Evolutionary conservation across 2,797 vertebrate species (phyloP).

Genomic region (Betta splendens): DNA sequence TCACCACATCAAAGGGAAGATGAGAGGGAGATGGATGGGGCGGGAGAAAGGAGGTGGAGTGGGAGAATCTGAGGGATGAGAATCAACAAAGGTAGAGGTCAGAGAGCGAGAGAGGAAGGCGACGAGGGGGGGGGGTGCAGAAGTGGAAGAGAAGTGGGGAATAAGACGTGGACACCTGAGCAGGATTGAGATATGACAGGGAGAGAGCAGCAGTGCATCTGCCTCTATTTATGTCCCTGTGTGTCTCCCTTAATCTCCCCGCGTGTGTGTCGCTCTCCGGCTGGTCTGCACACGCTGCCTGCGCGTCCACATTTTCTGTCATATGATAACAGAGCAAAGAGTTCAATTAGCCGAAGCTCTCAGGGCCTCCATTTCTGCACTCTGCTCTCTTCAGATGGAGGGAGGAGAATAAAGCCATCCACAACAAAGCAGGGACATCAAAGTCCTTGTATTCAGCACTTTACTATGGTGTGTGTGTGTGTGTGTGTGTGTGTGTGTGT

Average conservation of each 20-base stretch:
- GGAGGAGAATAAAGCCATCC: slow-evolving; percentile 54
- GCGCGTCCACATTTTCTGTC: slow-evolving; percentile 8
- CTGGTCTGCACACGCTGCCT: slow-evolving; percentile 11
- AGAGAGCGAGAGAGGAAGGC: slow-evolving; percentile 31
- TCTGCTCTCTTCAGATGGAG: slow-evolving; percentile 40
- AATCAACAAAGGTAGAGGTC: slow-evolving; percentile 54
- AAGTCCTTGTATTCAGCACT: slow-evolving; percentile 53
- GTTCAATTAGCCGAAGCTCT: slow-evolving; percentile 64
- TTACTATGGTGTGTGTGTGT: slow-evolving; percentile 17
- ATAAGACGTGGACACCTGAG: slow-evolving; percentile 48
- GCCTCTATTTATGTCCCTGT: slow-evolving; percentile 36
- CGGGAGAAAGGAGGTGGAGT: slow-evolving; percentile 38
- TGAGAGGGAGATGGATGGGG: slow-evolving; percentile 62
- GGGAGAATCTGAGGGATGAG: slow-evolving; percentile 40
- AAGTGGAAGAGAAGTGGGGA: slow-evolving; percentile 23
- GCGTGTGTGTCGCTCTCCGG: slow-evolving; percentile 1
- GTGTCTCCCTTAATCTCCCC: slow-evolving; percentile 31
- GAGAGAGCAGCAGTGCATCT: slow-evolving; percentile 31
- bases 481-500: slow-evolving; percentile 22
- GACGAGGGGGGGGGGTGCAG: slow-evolving; percentile 7
- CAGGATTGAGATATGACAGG: slow-evolving; percentile 40
- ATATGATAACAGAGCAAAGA: slow-evolving; percentile 40
- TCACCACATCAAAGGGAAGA: slow-evolving; percentile 75
- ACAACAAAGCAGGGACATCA: slow-evolving; percentile 63
- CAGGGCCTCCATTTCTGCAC: slow-evolving; percentile 33